Evolutionary conservation across 2,888 invertebrate species (phyloP), one percentile per base, ranked within the genome.

Genomic region (Caenorhabditis sulstoni): DNA sequence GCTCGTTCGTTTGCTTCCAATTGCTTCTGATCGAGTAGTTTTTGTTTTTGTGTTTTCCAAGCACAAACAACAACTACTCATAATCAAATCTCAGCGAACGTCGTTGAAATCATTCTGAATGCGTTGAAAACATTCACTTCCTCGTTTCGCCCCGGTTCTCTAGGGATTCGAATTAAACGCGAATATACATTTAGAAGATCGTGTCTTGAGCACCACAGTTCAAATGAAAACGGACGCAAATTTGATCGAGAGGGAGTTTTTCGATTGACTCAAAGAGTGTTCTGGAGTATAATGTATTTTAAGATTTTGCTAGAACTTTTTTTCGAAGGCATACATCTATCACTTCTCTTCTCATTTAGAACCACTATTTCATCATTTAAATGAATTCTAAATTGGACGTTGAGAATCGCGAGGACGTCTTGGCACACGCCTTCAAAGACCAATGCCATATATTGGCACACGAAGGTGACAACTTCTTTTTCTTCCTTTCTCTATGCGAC

Each of bases 301-400:
- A 7, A 5, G 29, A 29, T 52, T 59, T 59, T 68, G 59, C 44
- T 61, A 35, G 68, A 16, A 53, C 59, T 37, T 41, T 20, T 14
- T 52, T 3, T 52, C n/a, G 35, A 9, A 37, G 59, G 49, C 68
- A 68, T 50, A 68, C 68, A 68, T 68, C 68, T 59, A 52, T 67
- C 58, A 39, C 67, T 18, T 44, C n/a, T n/a, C n/a, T 16, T 35
- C 1, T 37, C 35, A 14, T 29, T 18, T n/a, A 39, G 16, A 44
- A 44, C 53, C 41, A 52, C 52, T 52, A 47, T 61, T 61, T 55
- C 70, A 55, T 47, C 59, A 44, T 68, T 61, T 53, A 61, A 61
- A 70, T 70, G 68, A 68, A 68, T 68, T 53, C 52, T n/a, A 70
- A 70, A 70, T 70, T 70, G 70, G 47, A 35, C 49, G 50, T 49